phyloP scores from a whole-genome alignment of 2,797 vertebrate species.

The Ambastaia sidthimunki region DNA sequence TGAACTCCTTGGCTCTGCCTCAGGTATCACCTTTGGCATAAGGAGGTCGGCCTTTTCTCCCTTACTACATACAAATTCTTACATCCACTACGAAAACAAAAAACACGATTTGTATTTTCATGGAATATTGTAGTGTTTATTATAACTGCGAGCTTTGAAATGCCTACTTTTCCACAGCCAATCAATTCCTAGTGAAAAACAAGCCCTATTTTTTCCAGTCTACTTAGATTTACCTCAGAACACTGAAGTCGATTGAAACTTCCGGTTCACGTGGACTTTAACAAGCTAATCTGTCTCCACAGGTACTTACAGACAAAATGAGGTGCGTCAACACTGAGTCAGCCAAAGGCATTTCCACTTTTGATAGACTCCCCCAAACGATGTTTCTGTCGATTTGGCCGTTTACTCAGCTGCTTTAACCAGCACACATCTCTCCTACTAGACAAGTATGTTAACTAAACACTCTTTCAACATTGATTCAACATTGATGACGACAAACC shows the following conservation, averaged over 20 bases:
- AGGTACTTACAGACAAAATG: not conserved
- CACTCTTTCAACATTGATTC: conserved; percentile 7
- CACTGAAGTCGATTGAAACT: too few relatives aligned
- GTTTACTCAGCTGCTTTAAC: not conserved
- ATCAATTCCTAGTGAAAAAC: too few relatives aligned
- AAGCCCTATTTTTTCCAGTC: too few relatives aligned
- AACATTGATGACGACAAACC: not conserved
- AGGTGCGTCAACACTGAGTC: not conserved
- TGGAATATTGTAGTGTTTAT: too few relatives aligned
- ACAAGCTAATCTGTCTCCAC: too few relatives aligned
- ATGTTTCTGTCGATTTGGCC: not conserved
- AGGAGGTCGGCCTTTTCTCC: not conserved
- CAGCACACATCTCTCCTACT: not conserved
- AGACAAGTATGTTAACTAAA: conserved; percentile 13
- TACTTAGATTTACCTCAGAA: too few relatives aligned
- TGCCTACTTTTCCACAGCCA: too few relatives aligned
- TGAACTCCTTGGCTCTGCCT: not conserved
- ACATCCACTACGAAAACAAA: too few relatives aligned
- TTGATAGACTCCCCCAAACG: not conserved
- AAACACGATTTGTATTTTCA: too few relatives aligned
- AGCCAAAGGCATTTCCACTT: not conserved
- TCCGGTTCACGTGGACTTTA: not conserved
- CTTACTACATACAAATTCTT: not conserved
- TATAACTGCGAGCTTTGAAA: too few relatives aligned
- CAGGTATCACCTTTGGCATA: not conserved